Evolutionary conservation across 2,113 vertebrate genomes (phyloP), one percentile per base, ranked within the genome.

Genomic region (Siniperca knerii): DNA sequence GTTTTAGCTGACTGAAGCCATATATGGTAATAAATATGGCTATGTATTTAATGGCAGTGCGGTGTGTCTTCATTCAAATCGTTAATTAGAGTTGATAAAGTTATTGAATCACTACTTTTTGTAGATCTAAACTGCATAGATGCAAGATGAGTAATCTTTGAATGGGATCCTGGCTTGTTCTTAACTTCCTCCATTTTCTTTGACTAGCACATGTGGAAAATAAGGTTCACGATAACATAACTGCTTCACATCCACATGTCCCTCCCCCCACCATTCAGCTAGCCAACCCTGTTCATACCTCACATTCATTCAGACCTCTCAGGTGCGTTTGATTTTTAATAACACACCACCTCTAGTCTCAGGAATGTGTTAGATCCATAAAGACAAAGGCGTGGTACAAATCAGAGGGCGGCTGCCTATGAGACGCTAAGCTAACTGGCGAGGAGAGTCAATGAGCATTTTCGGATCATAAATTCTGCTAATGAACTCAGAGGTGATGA

Each of bases 361-460:
- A 89, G 91, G 93, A 93, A 94, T 95, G 92, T 66, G 77, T 91
- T 67, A 74, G 89, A 93, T 90, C 89, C 81, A 46, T 85, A 61
- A 87, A 81, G 81, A 77, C 78, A 74, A 86, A 92, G 89, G 89
- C 69, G 87, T 78, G 88, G 89, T 54, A 5, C 61, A 42, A 58
- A 66, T 23, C 81, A 40, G 79, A 69, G 64, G 70, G 64, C 0
- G 57, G 64, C 81, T 69, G 70, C 73, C 64, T 87, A 54, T 0
- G n/a, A 65, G 75, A 71, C 52, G 7, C 54, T 66, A 48, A 79
- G 69, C 67, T 35, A 48, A 52, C 62, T 40, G 64, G 77, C n/a
- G 46, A 40, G 23, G 44, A 16, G 52, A 84, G 48, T 77, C 86
- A 18, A 8, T 61, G 83, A 83, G 75, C 1, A 7, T 70, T 65